Conservation (phyloP, 2,888 invertebrate genomes). For the Spialia ferax region DNA sequence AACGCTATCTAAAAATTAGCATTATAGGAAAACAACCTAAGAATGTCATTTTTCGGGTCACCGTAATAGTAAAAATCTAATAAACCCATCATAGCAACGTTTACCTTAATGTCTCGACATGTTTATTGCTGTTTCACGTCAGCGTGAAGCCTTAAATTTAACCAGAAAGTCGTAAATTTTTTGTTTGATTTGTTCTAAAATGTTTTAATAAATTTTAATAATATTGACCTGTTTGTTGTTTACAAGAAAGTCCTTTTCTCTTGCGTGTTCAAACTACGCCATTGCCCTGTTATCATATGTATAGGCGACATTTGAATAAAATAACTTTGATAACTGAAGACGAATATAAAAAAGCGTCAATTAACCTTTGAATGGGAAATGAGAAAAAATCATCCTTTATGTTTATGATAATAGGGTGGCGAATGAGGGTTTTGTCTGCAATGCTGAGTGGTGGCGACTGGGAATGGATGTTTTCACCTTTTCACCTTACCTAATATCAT, state of each 20-base stretch:
- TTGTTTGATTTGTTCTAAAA: conserved; percentile 13
- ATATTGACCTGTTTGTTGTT: conserved; percentile 19
- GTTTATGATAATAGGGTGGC: conserved; percentile 18
- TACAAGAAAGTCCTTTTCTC: conserved; percentile 22
- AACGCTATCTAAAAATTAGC: conserved; percentile 28
- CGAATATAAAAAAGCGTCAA: conserved; percentile 6
- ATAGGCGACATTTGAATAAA: conserved; percentile 28
- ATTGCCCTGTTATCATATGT: conserved; percentile 24
- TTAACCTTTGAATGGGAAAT: conserved; percentile 10
- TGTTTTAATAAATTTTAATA: conserved; percentile 4
- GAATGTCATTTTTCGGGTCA: conserved; percentile 28
- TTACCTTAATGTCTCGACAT: conserved; percentile 24
- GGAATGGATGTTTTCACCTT: not conserved
- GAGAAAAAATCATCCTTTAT: not conserved
- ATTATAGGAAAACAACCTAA: conserved; percentile 22
- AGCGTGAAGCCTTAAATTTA: conserved; percentile 22
- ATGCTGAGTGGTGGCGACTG: conserved; percentile 1
- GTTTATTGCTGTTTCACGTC: conserved; percentile 31
- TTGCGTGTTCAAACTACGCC: conserved; percentile 20
- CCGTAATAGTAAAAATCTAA: conserved; percentile 29
- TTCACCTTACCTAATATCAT: conserved; percentile 6
- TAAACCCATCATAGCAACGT: conserved; percentile 23
- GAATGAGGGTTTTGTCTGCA: not conserved
- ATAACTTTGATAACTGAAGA: conserved; percentile 22
- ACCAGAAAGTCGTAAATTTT: conserved; percentile 9